phyloP scores from a whole-genome alignment of 2,113 vertebrate genomes.

The Pseudorasbora parva region DNA sequence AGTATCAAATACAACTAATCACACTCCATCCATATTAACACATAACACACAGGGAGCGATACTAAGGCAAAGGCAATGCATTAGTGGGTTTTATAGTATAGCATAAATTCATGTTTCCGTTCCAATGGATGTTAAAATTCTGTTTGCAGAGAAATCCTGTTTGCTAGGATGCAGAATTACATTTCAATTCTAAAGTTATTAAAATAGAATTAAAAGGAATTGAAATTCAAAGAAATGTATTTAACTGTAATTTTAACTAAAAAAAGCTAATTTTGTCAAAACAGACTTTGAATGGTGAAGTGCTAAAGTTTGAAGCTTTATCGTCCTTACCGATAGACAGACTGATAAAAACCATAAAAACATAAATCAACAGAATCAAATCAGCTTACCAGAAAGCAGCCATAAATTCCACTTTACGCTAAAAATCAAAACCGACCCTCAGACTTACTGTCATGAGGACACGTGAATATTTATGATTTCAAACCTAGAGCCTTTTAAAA shows the following conservation, averaged over 20 bases:
- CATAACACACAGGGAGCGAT: neutral
- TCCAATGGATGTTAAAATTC: neutral
- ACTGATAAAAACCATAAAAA: neutral
- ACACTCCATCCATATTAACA: conserved; percentile 5
- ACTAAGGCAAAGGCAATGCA: neutral
- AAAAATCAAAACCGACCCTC: neutral
- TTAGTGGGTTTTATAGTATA: neutral
- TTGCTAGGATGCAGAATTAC: neutral
- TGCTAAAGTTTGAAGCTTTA: neutral
- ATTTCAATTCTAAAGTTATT: too few species aligned
- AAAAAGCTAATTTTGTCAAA: too few species aligned
- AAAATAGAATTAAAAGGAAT: too few species aligned
- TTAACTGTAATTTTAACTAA: too few species aligned
- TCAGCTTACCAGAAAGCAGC: neutral
- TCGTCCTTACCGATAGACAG: neutral
- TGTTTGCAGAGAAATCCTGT: too few species aligned
- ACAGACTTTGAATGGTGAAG: neutral
- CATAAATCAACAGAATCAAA: neutral
- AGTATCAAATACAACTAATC: conserved; percentile 11
- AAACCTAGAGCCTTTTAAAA: neutral
- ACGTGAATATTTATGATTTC: neutral
- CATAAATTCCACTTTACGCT: neutral
- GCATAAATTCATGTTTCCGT: neutral
- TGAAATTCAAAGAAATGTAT: too few species aligned
- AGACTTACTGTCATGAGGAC: too few species aligned